These are phyloP conservation scores for Aspiorhynchus laticeps DNA, from an alignment of 2,113 vertebrate species.

Conservation along the genomic window DNA sequence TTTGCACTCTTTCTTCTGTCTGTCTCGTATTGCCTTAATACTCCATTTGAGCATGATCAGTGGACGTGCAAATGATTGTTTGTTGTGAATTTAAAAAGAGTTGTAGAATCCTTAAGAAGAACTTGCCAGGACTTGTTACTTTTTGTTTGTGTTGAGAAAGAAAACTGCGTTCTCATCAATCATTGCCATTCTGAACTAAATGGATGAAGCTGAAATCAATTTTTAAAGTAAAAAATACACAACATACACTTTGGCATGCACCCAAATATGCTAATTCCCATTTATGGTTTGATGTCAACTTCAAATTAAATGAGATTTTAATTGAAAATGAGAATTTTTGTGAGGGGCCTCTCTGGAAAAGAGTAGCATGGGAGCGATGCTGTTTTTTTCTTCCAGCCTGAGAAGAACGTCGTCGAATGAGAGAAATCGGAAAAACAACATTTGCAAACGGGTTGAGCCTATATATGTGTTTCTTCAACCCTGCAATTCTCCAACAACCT, in stretches of 20 bases:
- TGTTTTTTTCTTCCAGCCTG: constrained; percentile 66
- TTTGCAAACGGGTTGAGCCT: constrained; percentile 87
- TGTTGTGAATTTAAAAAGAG: constrained; percentile 46
- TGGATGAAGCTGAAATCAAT: constrained; percentile 81
- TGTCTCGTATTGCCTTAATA: constrained; percentile 35
- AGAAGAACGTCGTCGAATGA: constrained; percentile 83
- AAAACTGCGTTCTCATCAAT: constrained; percentile 59
- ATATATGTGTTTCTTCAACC: constrained; percentile 75
- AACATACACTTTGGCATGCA: constrained; percentile 84
- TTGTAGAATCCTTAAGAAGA: constrained; percentile 36
- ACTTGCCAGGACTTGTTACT: constrained; percentile 33
- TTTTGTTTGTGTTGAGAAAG: constrained; percentile 46
- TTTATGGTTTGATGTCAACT: constrained; percentile 98
- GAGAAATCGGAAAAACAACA: constrained; percentile 84
- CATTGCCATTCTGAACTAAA: constrained; percentile 85
- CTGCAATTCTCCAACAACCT: constrained; percentile 87
- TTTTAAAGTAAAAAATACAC: constrained; percentile 78
- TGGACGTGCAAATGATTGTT: constrained; percentile 54
- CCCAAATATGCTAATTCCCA: constrained; percentile 98
- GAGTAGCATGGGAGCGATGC: constrained; percentile 85
- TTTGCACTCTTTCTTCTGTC: constrained; percentile 15
- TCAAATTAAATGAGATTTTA: constrained; percentile 99
- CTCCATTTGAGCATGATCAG: constrained; percentile 42
- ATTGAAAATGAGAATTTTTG: constrained; percentile 97
- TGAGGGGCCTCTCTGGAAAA: constrained; percentile 88